Evolutionary conservation across 1,140 invertebrate species (phyloP).

Genomic region (Drosophila paulistorum): DNA sequence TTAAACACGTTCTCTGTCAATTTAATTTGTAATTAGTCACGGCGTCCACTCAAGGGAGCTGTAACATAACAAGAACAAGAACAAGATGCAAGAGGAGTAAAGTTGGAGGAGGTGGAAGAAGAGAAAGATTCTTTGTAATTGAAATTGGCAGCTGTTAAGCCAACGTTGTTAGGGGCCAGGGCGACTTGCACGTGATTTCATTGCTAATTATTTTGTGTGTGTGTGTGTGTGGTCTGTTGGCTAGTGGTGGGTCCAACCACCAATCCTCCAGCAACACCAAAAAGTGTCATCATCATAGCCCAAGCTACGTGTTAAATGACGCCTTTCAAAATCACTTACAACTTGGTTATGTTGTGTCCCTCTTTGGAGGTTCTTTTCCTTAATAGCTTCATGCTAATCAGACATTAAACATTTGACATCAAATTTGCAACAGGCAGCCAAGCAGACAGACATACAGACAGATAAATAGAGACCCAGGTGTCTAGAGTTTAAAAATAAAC

Average conservation of each 20-base stretch:
- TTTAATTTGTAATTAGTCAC: constrained; percentile 79
- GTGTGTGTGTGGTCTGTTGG: constrained; percentile 25
- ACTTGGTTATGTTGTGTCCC: constrained; percentile 3
- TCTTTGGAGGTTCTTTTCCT: constrained; percentile 25
- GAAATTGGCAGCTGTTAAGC: constrained; percentile 73
- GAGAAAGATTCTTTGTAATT: constrained; percentile 56
- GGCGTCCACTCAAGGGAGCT: constrained; percentile 53
- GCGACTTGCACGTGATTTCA: constrained; percentile 65
- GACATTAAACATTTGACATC: constrained; percentile 39
- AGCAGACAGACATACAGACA: not conserved
- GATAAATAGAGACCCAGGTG: not conserved
- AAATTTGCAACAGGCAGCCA: not conserved
- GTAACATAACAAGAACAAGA: not conserved
- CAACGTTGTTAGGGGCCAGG: constrained; percentile 41
- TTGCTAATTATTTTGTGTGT: constrained; percentile 65
- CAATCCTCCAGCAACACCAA: not conserved
- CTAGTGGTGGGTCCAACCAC: constrained; percentile 3
- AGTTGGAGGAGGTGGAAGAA: not conserved
- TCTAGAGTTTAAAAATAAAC: constrained; percentile 8
- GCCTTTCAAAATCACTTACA: constrained; percentile 46
- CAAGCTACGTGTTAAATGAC: constrained; percentile 40
- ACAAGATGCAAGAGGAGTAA: constrained; percentile 14
- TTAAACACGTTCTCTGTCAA: constrained; percentile 73
- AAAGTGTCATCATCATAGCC: constrained; percentile 54
- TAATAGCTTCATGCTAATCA: constrained; percentile 54